These are phyloP conservation scores for Ceratosolen fusciceps DNA, from an alignment of 1,140 invertebrate species.

Conservation along the genomic window DNA sequence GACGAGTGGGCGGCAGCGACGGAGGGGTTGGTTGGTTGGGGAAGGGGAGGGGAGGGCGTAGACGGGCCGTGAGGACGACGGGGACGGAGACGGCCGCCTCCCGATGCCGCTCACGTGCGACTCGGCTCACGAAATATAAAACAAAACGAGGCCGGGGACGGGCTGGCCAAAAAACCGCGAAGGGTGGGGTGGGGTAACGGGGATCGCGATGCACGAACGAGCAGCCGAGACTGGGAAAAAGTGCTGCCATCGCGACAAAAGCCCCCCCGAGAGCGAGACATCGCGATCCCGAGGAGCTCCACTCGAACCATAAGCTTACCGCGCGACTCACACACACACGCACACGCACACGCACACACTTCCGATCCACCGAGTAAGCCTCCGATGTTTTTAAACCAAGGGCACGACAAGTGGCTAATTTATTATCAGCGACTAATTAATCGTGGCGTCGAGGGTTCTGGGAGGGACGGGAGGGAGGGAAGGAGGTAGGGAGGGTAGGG, in stretches of 20 bases:
- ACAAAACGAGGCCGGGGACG: slow-evolving; percentile 11
- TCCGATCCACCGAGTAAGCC: no score
- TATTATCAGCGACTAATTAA: no score
- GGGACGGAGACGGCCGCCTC: not conserved
- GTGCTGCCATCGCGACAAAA: slow-evolving; percentile 38
- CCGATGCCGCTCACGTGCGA: slow-evolving; percentile 47
- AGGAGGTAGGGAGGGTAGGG: no score
- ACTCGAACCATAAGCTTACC: not conserved
- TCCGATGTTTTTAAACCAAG: no score
- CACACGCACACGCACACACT: no score
- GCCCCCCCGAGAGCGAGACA: slow-evolving; percentile 4
- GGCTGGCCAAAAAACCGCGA: slow-evolving; percentile 17
- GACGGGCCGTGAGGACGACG: no score
- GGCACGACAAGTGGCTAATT: no score
- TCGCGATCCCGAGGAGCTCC: not conserved
- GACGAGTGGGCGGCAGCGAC: slow-evolving; percentile 6
- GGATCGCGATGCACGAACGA: slow-evolving; percentile 46
- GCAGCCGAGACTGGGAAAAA: slow-evolving; percentile 17
- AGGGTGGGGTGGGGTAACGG: not conserved
- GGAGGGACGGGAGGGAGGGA: no score
- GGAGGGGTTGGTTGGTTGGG: no score
- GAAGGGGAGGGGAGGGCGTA: no score
- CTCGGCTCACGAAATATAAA: slow-evolving; percentile 41
- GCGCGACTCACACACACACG: not conserved
- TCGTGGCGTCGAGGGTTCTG: no score